Evolutionary conservation across 2,888 invertebrate genomes (phyloP), one percentile per base, ranked within the genome.

Genomic region (Rhabditoides inermis): DNA sequence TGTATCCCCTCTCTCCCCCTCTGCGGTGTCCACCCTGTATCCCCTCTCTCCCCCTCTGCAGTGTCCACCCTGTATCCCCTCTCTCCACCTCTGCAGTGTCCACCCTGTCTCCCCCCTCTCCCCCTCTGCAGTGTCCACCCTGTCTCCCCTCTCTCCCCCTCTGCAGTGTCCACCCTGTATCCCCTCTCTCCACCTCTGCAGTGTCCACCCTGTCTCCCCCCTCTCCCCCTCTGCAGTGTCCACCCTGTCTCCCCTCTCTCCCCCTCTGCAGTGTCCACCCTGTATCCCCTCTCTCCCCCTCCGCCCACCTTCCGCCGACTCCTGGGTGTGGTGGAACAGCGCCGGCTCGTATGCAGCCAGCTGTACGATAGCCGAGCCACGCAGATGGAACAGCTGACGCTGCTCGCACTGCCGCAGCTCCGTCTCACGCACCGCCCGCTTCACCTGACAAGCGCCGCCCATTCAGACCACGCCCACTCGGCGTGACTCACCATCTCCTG

Each of bases 311-410:
- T 64, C 65, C 3, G 51, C 47, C 20, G 53, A 55, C 22, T 66
- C 65, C 37, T 68, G 66, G 6, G 39, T 20, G 45, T 76, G 74
- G 76, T 89, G 88, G 71, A 88, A 87, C 22, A 88, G 80, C 45
- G 89, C 90, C 0, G 95, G 94, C 71, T 98, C 95, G 64, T 92
- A 86, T 0, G 95, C 94, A 1, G 95, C 95, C 78, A 91, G 89
- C 37, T 88, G 84, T 1, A 88, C 89, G 23, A 95, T 88, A 0
- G 94, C 90, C 69, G 95, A 91, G 1, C 91, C 89, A 2, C 92
- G 91, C 60, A 98, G 87, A 5, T 55, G 45, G 51, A 60, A 63
- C 47, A 58, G 50, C 39, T 63, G 65, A 12, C 67, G 41, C 44
- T 67, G 65, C 46, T 71, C 74, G 46, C 65, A 68, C 41, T 75